Conservation (phyloP, 2,113 vertebrate genomes). For the Ophthalmolycus amberensis region DNA sequence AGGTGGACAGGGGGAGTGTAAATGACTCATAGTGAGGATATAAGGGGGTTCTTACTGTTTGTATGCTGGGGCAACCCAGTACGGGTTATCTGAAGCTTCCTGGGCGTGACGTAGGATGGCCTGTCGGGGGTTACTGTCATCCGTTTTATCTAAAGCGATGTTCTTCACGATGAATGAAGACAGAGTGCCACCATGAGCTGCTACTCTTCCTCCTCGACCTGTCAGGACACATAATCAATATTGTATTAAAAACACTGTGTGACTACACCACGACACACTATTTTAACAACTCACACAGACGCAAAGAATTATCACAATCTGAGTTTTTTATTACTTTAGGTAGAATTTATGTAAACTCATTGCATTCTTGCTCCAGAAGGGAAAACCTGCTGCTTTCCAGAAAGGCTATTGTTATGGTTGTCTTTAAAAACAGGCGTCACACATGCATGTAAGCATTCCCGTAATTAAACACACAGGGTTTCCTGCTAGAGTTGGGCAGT, state of each 20-base stretch:
- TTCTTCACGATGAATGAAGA: constrained; percentile 99
- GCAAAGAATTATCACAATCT: background rate
- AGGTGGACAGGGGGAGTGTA: background rate
- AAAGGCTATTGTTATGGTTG: constrained; percentile 32
- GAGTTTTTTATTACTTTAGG: background rate
- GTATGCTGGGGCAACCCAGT: constrained; percentile 95
- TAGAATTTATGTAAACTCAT: background rate
- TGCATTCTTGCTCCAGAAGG: background rate
- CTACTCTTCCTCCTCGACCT: constrained; percentile 96
- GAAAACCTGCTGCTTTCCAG: constrained; percentile 1
- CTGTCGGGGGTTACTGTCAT: constrained; percentile 96
- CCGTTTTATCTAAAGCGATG: constrained; percentile 96
- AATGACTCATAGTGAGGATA: background rate
- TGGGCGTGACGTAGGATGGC: constrained; percentile 96
- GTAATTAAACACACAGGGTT: constrained; percentile 40
- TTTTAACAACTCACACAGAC: background rate
- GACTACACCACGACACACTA: background rate
- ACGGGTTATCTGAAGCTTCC: constrained; percentile 93
- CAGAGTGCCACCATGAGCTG: constrained; percentile 94
- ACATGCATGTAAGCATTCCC: background rate
- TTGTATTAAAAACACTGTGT: background rate
- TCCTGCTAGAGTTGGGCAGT: constrained; percentile 24
- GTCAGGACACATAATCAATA: constrained; percentile 14
- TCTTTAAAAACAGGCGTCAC: constrained; percentile 39
- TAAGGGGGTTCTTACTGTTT: constrained; percentile 83